phyloP scores from a whole-genome alignment of 1,140 invertebrate species.

The Sycobia sp. region DNA sequence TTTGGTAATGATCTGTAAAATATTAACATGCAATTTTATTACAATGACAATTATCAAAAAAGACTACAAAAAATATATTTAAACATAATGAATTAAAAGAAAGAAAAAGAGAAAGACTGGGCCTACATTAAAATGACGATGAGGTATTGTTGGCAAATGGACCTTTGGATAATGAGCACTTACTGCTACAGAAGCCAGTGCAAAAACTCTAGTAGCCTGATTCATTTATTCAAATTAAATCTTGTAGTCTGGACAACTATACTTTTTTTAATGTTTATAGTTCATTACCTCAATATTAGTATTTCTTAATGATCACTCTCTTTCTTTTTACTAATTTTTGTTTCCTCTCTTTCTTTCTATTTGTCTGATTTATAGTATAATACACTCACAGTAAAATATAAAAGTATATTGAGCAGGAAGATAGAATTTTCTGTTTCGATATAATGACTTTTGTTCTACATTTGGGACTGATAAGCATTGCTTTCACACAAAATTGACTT shows the following conservation, averaged over 20 bases:
- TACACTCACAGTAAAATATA: constrained; percentile 17
- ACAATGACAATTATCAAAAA: not conserved
- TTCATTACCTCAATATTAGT: not conserved
- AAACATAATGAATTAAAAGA: not conserved
- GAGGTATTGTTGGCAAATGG: constrained; percentile 36
- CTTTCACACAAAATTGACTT: not conserved
- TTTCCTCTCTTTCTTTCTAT: constrained; percentile 21
- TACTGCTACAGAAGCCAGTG: constrained; percentile 41
- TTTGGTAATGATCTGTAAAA: constrained; percentile 23
- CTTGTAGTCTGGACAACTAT: constrained; percentile 2
- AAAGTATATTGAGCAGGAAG: constrained; percentile 5
- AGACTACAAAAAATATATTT: not conserved
- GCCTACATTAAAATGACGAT: constrained; percentile 47
- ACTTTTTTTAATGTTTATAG: not conserved
- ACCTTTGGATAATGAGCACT: constrained; percentile 42
- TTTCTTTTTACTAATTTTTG: not conserved
- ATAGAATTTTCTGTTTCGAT: constrained; percentile 4
- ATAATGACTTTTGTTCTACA: constrained; percentile 10
- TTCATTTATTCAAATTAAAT: constrained; percentile 47
- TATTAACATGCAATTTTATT: not conserved
- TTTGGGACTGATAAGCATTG: constrained; percentile 6
- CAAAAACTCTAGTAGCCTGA: constrained; percentile 44
- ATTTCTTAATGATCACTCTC: not conserved
- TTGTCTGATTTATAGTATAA: not conserved
- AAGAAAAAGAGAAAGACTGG: constrained; percentile 25